Evolutionary conservation across 2,797 vertebrate genomes (phyloP), one percentile per base, ranked within the genome.

Genomic region (Petrocephalus schoutedeni): DNA sequence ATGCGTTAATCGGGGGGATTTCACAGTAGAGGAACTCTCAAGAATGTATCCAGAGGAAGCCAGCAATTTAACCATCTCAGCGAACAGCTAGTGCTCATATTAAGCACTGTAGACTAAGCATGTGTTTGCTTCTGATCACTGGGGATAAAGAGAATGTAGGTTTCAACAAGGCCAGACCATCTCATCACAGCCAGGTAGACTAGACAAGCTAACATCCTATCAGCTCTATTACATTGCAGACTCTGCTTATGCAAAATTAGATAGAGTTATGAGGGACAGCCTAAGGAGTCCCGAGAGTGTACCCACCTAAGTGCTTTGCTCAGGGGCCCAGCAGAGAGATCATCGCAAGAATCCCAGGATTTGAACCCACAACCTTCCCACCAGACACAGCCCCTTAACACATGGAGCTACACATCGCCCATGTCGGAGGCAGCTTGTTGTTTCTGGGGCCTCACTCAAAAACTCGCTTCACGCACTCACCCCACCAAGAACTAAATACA

Each of bases 1-100:
- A 49, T 86, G 58, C 41, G n/a, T 23, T 86, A 86, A 64, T 86
- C 21, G 32, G 85, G 59, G 58, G 85, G 45, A 86, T 51, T 64
- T 86, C 32, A 64, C 85, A 67, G 85, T 49, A 64, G 59, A 86
- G 58, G 19, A 5, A 21, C 21, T 23, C 54, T 45, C 58, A 23
- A 21, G 85, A 64, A 49, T 36, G n/a, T 32, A 45, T 45, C 32
- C 45, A 2, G 2, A 51, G 57, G 59, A 56, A 36, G 14, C 14
- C 36, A 56, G 36, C 19, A 1, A 14, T 64, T 67, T 86, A 86
- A 86, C 85, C n/a, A 61, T 86, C 49, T 86, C 41, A 51, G 16
- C 19, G 6, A 67, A 86, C 58, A 23, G 16, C n/a, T 51, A 28
- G 21, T 10, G 36, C n/a, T 86, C 16, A 67, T 36, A 58, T 36